phyloP scores from a whole-genome alignment of 2,888 invertebrate species.

The Euphydryas editha region DNA sequence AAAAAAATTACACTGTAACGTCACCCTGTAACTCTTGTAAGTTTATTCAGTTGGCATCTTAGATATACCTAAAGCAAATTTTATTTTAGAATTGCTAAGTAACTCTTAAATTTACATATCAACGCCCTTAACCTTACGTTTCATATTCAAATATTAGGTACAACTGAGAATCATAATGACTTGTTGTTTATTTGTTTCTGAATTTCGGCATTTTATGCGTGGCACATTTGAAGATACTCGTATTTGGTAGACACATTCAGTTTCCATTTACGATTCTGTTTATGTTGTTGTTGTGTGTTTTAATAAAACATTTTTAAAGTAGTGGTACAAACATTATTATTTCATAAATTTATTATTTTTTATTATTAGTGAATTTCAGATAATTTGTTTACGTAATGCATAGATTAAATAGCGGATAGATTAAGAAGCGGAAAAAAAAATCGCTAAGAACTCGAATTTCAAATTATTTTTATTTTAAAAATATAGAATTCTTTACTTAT shows the following conservation, averaged over 20 bases:
- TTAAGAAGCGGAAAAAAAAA: too few species aligned
- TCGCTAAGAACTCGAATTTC: too few species aligned
- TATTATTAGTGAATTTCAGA: too few species aligned
- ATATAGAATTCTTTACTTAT: too few species aligned
- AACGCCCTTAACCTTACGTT: constrained; percentile 9
- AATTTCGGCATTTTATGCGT: neutral
- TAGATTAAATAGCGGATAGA: too few species aligned
- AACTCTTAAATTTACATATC: constrained; percentile 20
- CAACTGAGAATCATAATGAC: neutral
- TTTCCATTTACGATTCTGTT: neutral
- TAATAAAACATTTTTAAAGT: too few species aligned
- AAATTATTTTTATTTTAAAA: too few species aligned
- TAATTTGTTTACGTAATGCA: too few species aligned
- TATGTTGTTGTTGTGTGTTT: neutral
- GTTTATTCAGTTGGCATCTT: neutral
- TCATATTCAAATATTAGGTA: neutral
- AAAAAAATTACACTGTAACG: neutral
- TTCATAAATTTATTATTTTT: too few species aligned
- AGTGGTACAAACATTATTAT: too few species aligned
- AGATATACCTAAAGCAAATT: neutral
- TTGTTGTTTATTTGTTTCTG: neutral
- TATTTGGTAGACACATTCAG: neutral
- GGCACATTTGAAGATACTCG: neutral
- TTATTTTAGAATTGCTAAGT: neutral
- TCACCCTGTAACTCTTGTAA: neutral